Conservation (phyloP, 2,797 vertebrate species). For the Vultur gryphus region DNA sequence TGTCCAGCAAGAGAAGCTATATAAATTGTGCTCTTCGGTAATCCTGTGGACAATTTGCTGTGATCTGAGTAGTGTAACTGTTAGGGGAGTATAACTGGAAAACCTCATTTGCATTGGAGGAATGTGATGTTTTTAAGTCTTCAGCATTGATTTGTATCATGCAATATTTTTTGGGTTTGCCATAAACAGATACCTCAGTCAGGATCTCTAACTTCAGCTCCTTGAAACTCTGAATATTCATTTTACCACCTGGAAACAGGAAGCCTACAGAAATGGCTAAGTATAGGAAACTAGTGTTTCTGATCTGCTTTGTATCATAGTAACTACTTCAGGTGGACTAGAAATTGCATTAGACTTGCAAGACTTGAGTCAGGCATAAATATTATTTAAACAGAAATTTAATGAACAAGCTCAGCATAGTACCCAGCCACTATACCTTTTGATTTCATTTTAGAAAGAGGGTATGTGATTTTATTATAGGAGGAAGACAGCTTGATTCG, state of each 20-base stretch:
- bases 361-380: not conserved
- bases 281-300: not conserved
- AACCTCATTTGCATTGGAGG: not conserved
- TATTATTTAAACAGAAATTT: slow-evolving; percentile 15
- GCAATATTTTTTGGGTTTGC: not conserved
- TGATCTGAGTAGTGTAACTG: not conserved
- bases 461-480: slow-evolving; percentile 59
- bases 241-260: not conserved
- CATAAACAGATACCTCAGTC: slow-evolving; percentile 51
- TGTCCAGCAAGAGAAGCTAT: not conserved
- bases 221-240: not conserved
- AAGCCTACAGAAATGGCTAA: not conserved
- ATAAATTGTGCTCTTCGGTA: not conserved
- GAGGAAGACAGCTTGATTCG: slow-evolving; percentile 75
- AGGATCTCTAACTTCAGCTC: slow-evolving; percentile 37
- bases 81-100: slow-evolving; percentile 25
- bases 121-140: not conserved
- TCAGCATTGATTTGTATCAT: not conserved
- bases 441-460: slow-evolving; percentile 64
- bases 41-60: not conserved
- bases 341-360: slow-evolving; percentile 23
- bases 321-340: not conserved
- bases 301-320: not conserved
- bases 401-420: not conserved
- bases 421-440: not conserved